Evolutionary conservation across 2,797 vertebrate genomes (phyloP), one percentile per base, ranked within the genome.

Genomic region (Enteromius fasciolatus): DNA sequence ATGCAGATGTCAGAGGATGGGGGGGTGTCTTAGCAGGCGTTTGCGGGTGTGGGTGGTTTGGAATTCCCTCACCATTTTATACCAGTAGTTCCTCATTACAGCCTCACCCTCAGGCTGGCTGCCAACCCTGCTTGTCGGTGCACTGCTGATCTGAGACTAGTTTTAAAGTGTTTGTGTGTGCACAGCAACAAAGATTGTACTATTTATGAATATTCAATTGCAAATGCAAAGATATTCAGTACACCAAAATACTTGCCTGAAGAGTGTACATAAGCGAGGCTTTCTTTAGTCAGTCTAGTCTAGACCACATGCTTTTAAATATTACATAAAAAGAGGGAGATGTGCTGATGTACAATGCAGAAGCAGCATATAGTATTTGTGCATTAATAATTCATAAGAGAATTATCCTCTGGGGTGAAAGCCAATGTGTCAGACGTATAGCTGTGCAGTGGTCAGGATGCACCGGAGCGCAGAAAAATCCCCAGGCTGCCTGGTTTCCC

Each of bases 1-100:
- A 85, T 90, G 88, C 93, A 93, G 92, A 93, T 93, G 93, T 93
- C 87, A 89, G 92, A 86, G 90, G 88, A 91, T 88, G 31, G 54
- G 73, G 80, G 85, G 14, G 82, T 81, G 78, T 78, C 61, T 84
- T 64, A 66, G 67, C 80, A 31, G 74, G 80, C 83, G 68, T 85
- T 36, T 83, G 78, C 46, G 64, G 31, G 63, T 82, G 80, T 81
- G 78, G 79, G 86, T 83, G 76, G 82, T 79, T 67, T 12, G 61
- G 73, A 75, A 86, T 83, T 86, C 76, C 76, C 63, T 28, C 31
- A 82, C 17, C 2, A 23, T 72, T 86, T 82, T 73, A 67, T 78
- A 52, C 63, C 54, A 68, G 72, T 68, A 46, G 70, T 68, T 83
- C 80, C 23, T 77, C 66, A 64, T 80, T 36, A 57, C 77, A 64